Conservation (phyloP, 2,888 invertebrate species). For the Poecilobothrus nobilitatus region DNA sequence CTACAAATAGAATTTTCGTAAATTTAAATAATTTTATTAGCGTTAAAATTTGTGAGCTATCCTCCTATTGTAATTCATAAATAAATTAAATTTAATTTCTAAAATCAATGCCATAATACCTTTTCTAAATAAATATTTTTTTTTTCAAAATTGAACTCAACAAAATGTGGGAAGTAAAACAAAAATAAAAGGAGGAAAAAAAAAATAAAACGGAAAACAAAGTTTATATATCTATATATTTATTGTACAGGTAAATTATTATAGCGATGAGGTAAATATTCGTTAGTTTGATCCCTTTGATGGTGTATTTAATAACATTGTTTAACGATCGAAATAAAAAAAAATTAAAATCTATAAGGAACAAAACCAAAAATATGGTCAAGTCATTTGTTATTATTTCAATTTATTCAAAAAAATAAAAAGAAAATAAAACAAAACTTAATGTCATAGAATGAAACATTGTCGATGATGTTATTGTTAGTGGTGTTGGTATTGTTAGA, state of each 20-base stretch:
- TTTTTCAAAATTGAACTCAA: no score
- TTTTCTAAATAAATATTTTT: no score
- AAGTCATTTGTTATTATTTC: conserved; percentile 4
- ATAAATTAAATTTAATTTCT: no score
- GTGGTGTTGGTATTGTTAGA: not conserved
- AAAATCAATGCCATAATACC: no score
- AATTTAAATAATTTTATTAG: no score
- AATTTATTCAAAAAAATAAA: not conserved
- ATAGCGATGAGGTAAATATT: not conserved
- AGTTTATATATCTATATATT: not conserved
- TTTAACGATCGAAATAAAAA: not conserved
- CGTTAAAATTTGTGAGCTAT: no score
- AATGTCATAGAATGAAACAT: not conserved
- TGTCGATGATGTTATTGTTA: not conserved
- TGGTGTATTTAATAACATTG: not conserved
- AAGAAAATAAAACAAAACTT: not conserved
- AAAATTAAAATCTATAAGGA: not conserved
- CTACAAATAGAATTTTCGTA: no score
- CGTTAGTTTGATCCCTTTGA: not conserved
- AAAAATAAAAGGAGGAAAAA: not conserved
- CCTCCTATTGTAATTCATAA: no score
- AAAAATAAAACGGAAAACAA: not conserved
- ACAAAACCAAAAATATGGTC: not conserved
- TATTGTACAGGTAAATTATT: not conserved
- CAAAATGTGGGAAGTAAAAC: not conserved